Percentiles rank a stretch among this genome's conserved stretches.
These are phyloP conservation scores for Ianthella basta DNA, from an alignment of 37 sponge, comb jelly and placozoan genomes.

Conservation along the genomic window DNA sequence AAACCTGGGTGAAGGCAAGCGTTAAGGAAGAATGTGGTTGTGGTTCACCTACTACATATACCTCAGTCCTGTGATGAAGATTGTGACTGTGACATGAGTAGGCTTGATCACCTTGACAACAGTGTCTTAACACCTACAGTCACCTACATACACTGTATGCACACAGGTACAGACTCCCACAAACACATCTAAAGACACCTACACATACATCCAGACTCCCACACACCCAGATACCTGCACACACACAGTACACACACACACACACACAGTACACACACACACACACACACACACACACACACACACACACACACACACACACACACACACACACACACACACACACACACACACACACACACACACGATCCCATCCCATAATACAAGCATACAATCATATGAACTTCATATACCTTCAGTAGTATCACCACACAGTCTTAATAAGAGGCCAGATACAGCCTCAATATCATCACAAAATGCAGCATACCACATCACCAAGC, in stretches of 20 bases:
- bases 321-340: slow-evolving; percentile 23
- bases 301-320: slow-evolving; percentile 26
- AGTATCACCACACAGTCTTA: no score
- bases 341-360: slow-evolving; percentile 34
- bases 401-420: no score
- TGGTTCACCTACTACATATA: no score
- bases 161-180: not conserved
- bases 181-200: not conserved
- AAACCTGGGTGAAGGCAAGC: no score
- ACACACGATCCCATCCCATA: not conserved
- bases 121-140: no score
- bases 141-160: not conserved
- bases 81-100: no score
- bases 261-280: slow-evolving; percentile 6
- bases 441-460: no score
- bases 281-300: slow-evolving; percentile 23
- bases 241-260: not conserved
- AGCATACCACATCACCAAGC: no score
- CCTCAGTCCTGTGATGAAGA: no score
- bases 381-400: not conserved
- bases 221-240: not conserved
- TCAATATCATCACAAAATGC: no score
- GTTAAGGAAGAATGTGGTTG: no score
- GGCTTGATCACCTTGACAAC: no score
- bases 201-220: not conserved